Conservation (phyloP, 2,113 vertebrate species). For the Ciconia maguari region DNA sequence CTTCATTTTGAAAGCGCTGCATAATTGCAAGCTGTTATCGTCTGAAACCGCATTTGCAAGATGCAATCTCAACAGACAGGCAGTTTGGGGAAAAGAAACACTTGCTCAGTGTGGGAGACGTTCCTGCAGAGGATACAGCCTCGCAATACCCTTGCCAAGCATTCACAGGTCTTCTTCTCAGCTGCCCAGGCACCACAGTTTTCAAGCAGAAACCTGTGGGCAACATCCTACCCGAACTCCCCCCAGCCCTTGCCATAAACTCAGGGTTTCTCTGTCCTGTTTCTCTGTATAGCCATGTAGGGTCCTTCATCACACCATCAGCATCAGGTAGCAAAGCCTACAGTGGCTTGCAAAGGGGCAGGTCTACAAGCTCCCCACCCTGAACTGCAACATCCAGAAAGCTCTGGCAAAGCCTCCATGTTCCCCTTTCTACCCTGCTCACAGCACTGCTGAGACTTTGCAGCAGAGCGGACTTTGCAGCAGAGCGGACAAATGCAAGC, state of each 20-base stretch:
- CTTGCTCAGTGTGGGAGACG: slow-evolving; percentile 42
- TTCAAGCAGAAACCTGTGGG: not conserved
- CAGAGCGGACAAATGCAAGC: no score
- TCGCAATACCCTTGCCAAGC: not conserved
- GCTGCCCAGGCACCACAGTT: not conserved
- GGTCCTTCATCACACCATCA: not conserved
- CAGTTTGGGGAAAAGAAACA: slow-evolving; percentile 32
- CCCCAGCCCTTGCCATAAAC: not conserved
- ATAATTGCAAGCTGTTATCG: slow-evolving; percentile 70
- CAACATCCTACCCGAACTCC: not conserved
- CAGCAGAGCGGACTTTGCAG: not conserved
- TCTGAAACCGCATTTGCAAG: slow-evolving; percentile 55
- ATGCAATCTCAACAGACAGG: slow-evolving; percentile 51
- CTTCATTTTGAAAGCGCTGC: slow-evolving; percentile 61
- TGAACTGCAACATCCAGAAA: not conserved
- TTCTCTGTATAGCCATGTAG: not conserved
- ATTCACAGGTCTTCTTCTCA: not conserved
- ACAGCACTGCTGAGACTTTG: not conserved
- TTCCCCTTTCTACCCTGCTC: accelerated
- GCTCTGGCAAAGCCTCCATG: not conserved
- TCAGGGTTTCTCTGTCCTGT: not conserved
- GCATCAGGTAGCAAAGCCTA: not conserved
- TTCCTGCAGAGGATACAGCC: not conserved
- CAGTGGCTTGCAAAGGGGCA: not conserved
- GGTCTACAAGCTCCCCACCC: not conserved